phyloP scores from a whole-genome alignment of 92 coral and sea anemone genomes.

The Isaurus tuberculatus region DNA sequence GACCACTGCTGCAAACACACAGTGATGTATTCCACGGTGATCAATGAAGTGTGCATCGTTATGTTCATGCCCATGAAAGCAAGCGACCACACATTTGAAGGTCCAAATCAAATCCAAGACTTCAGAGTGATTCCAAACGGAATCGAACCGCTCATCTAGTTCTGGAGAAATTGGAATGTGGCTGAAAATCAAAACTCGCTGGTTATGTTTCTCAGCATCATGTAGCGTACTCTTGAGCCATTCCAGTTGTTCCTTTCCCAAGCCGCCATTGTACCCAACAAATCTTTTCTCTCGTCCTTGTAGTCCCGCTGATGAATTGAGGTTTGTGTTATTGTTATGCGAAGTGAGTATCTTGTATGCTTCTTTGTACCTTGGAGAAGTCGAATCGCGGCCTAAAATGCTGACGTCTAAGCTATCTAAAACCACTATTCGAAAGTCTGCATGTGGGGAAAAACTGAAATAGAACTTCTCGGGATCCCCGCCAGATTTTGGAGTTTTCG shows the following conservation, averaged over 20 bases:
- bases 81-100: constrained; percentile 68
- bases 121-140: constrained; percentile 72
- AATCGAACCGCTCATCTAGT: constrained; percentile 11
- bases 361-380: constrained; percentile 52
- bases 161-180: constrained; percentile 72
- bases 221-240: constrained; percentile 68
- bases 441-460: constrained; percentile 66
- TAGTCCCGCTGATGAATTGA: constrained; percentile 50
- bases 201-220: constrained; percentile 59
- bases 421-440: constrained; percentile 67
- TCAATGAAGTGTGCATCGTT: constrained; percentile 57
- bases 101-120: constrained; percentile 66
- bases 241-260: constrained; percentile 65
- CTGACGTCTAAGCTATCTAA: constrained; percentile 79
- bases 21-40: constrained; percentile 73
- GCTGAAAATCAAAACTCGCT: constrained; percentile 72
- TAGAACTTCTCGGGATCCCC: constrained; percentile 58
- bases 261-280: constrained; percentile 65
- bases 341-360: constrained; percentile 58
- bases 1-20: constrained; percentile 65
- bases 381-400: constrained; percentile 62
- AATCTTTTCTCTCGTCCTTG: constrained; percentile 69
- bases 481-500: constrained; percentile 5
- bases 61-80: constrained; percentile 77
- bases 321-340: constrained; percentile 65